Evolutionary conservation across 30 jellyfish, hydroid and myxozoan genomes (phyloP).

Genomic region (Aurelia sp.): DNA sequence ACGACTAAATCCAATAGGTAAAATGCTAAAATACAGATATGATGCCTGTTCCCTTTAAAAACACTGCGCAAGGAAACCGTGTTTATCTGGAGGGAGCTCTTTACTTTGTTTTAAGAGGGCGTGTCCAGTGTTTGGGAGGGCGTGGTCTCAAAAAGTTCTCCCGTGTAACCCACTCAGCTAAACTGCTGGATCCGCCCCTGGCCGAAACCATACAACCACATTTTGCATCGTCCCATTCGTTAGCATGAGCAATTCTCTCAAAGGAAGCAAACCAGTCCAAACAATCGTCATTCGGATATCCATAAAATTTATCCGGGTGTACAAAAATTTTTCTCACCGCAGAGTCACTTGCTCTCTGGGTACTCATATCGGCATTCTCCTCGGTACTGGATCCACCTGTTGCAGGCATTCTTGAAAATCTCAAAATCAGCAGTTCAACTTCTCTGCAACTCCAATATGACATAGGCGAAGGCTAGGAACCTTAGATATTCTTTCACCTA

Average conservation of each 20-base stretch:
- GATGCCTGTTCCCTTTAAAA: no score
- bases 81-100: no score
- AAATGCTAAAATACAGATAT: no score
- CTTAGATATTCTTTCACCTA: constrained; percentile 33
- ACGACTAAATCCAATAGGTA: no score
- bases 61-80: no score
- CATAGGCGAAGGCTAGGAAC: constrained; percentile 8
- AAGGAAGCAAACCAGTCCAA: constrained; percentile 52
- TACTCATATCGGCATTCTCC: neutral
- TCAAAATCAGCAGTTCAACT: neutral
- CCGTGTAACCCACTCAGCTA: no score
- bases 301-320: constrained; percentile 44
- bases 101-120: no score
- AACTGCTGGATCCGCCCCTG: no score
- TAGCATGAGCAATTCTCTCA: constrained; percentile 42
- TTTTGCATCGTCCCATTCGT: constrained; percentile 33
- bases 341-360: neutral
- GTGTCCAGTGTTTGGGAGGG: no score
- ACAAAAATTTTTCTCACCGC: neutral
- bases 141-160: no score
- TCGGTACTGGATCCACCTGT: neutral
- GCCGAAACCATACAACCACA: constrained; percentile 51
- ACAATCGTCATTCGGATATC: constrained; percentile 42
- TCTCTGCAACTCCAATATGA: constrained; percentile 6
- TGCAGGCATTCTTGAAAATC: constrained; percentile 10